Conservation (phyloP, 2,113 vertebrate genomes). For the Morone saxatilis region DNA sequence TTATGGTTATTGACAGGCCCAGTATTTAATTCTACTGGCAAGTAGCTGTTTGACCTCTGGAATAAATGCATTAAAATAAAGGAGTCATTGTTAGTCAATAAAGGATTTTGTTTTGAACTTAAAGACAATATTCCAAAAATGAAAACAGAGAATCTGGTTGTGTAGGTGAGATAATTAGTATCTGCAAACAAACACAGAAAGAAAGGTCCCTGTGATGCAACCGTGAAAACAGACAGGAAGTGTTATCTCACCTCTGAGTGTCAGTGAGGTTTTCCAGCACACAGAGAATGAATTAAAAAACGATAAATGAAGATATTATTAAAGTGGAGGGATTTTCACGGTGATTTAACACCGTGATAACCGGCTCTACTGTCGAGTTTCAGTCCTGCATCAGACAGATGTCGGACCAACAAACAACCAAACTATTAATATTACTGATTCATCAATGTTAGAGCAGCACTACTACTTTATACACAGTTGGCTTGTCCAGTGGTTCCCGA, state of each 20-base stretch:
- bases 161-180: not conserved
- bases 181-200: not conserved
- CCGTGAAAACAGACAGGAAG: not conserved
- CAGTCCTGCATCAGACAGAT: not conserved
- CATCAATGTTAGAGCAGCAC: too few relatives aligned
- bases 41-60: too few relatives aligned
- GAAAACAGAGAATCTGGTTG: not conserved
- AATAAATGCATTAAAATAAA: too few relatives aligned
- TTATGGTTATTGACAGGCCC: too few relatives aligned
- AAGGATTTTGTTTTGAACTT: too few relatives aligned
- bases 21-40: too few relatives aligned
- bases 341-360: not conserved
- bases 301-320: not conserved
- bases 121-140: not conserved
- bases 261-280: not conserved
- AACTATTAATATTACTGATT: too few relatives aligned
- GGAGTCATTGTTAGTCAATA: too few relatives aligned
- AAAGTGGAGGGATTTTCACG: not conserved
- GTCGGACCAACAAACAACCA: constrained; percentile 15
- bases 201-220: not conserved
- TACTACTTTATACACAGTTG: too few relatives aligned
- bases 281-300: not conserved
- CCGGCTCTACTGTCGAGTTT: not conserved
- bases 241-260: not conserved
- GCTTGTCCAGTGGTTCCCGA: too few relatives aligned